Conservation (phyloP, 2,888 invertebrate species). For the Sialis fuliginosa region DNA sequence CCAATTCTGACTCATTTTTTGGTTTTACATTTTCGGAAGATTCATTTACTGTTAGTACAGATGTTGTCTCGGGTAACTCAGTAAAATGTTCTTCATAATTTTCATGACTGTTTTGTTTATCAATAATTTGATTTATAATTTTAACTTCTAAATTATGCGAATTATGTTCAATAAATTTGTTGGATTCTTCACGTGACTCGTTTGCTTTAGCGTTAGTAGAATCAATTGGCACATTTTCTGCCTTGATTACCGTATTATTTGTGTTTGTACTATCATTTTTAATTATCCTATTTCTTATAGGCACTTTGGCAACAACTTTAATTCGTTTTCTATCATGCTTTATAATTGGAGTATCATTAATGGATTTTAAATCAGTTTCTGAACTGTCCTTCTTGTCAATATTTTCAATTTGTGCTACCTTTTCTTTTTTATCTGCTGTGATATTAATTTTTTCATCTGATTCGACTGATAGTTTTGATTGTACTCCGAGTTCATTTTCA, state of each 20-base stretch:
- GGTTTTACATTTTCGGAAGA: no score
- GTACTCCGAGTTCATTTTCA: no score
- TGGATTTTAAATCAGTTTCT: no score
- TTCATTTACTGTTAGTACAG: no score
- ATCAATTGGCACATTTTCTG: background rate
- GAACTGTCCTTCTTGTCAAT: conserved; percentile 12
- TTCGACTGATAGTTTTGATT: no score
- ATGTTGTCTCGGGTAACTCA: background rate
- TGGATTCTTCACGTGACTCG: background rate
- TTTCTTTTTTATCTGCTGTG: background rate
- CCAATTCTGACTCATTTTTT: no score
- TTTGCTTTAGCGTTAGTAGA: background rate
- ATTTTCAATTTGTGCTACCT: conserved; percentile 21
- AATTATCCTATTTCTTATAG: background rate
- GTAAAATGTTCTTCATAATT: background rate
- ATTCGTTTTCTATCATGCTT: background rate
- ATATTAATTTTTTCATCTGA: background rate
- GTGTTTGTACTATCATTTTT: background rate
- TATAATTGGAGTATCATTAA: background rate
- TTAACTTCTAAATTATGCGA: no score
- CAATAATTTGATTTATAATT: no score
- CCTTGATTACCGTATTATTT: background rate
- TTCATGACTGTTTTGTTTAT: background rate
- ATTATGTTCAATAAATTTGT: no score
- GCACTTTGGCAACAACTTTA: background rate